Base-by-base conservation (phyloP, 2,113 vertebrate genomes). In the Chionis minor region DNA sequence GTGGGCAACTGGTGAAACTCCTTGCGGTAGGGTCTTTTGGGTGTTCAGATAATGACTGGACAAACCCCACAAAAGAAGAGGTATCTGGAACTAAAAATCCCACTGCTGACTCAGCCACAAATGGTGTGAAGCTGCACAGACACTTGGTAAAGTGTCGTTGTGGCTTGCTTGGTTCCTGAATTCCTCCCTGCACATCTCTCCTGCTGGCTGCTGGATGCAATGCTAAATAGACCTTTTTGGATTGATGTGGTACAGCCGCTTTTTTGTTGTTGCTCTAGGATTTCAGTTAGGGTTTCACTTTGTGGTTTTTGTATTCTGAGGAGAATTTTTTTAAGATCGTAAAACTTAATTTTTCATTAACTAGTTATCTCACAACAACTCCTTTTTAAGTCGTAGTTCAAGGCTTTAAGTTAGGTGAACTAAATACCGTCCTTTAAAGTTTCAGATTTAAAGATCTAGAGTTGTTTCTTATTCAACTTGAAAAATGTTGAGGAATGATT, bases 341-440 rank as follows among this genome's bases (percentile, higher is more conserved):
- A 88, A 81, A 93, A 73, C 42, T 86, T 86, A 9, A 59, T 90
- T 94, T 95, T 93, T 88, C 78, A 89, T 94, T 93, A 94, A 84
- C 84, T 84, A 54, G 35, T 89, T 86, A 73, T 90, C 84, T 95
- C 38, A 23, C n/a, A 84, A 23, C 10, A 72, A 10, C 40, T 94
- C 26, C 61, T 52, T 85, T 86, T 85, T 27, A 90, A 94, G 59
- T 78, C 27, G 23, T 59, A 85, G 70, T 75, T 91, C 73, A 91
- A 27, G 32, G 56, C 19, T 91, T 78, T 59, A 85, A 79, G 38
- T 87, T 75, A 52, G 26, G 52, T 69, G 66, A 81, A 47, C 65
- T 89, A 55, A 94, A 74, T 78, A 44, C 8, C 3, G 0, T 85
- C 73, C 63, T 69, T 79, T 85, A 78, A 89, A 71, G 44, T 82